phyloP scores from a whole-genome alignment of 2,113 vertebrate genomes.

The Peucedramus taeniatus region DNA sequence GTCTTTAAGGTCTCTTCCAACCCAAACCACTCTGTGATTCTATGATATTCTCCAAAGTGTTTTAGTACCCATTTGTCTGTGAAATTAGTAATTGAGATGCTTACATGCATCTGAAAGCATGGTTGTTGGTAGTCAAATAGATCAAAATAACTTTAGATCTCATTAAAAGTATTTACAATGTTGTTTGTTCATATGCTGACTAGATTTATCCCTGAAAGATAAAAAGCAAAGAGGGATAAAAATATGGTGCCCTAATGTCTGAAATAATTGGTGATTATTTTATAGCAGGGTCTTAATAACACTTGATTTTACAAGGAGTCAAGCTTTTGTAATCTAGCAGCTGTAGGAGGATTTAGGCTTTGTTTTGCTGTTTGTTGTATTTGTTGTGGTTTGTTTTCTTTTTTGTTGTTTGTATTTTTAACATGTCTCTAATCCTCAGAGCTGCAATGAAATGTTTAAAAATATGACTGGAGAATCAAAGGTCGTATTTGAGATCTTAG shows the following conservation, averaged over 20 bases:
- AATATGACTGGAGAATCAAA: neutral
- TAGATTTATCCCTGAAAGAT: neutral
- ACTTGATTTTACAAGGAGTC: neutral
- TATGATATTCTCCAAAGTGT: neutral
- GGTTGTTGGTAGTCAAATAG: neutral
- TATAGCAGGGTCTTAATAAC: neutral
- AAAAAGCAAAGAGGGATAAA: neutral
- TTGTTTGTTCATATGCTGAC: neutral
- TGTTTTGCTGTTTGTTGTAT: neutral
- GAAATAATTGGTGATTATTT: neutral
- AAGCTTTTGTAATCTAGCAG: neutral
- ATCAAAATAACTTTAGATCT: neutral
- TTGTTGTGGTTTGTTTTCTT: neutral
- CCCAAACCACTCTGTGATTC: neutral
- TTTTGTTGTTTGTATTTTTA: neutral
- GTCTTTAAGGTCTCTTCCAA: neutral
- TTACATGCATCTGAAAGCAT: neutral
- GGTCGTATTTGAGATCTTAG: neutral
- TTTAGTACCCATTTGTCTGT: neutral
- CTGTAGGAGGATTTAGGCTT: neutral
- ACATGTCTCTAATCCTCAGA: neutral
- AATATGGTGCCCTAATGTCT: neutral
- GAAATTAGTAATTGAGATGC: neutral
- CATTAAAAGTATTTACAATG: neutral
- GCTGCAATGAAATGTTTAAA: neutral